Percentiles rank a stretch among this genome's conserved stretches.
Evolutionary conservation across 2,888 invertebrate genomes (phyloP).

Genomic region (Tinea trinotella): DNA sequence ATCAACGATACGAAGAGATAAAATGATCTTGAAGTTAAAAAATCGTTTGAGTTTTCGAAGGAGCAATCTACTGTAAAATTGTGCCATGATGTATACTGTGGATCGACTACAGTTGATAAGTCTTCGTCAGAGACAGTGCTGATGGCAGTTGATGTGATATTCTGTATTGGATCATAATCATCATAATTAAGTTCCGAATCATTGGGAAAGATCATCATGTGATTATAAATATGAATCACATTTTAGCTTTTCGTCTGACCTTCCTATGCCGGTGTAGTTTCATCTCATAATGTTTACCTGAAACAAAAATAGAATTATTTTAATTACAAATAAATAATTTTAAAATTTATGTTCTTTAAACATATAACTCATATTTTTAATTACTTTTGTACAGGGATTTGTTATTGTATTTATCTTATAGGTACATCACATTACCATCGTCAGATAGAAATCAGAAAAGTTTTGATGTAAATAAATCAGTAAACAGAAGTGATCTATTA

Average conservation of each 20-base stretch:
- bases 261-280: not conserved
- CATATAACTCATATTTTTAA: not conserved
- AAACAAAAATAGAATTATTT: constrained; percentile 4
- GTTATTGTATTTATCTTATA: no score
- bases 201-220: constrained; percentile 20
- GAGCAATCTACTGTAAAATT: constrained; percentile 5
- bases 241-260: constrained; percentile 12
- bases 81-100: constrained; percentile 12
- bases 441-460: no score
- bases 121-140: not conserved
- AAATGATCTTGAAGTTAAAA: constrained; percentile 65
- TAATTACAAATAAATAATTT: not conserved
- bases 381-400: no score
- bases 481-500: no score
- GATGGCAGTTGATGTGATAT: constrained; percentile 8
- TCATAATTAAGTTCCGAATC: constrained; percentile 17
- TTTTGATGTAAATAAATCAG: no score
- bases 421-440: no score
- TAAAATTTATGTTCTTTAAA: not conserved
- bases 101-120: not conserved
- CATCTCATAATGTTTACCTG: constrained; percentile 11
- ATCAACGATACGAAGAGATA: constrained; percentile 77
- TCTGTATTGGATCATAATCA: constrained; percentile 9
- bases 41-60: constrained; percentile 33
- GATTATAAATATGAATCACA: constrained; percentile 12